Conservation (phyloP, 2,113 vertebrate genomes). For the Seriola aureovittata region DNA sequence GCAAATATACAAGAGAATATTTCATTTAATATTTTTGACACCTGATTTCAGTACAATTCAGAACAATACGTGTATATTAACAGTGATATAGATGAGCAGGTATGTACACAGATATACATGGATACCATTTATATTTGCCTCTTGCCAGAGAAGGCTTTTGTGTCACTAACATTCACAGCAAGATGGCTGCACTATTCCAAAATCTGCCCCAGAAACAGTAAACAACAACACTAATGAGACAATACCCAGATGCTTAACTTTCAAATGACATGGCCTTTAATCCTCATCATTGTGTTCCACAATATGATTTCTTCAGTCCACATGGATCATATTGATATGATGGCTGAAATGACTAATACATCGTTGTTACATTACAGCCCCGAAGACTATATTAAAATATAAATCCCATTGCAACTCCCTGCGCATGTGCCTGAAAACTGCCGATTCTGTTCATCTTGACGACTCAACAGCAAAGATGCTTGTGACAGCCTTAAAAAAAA, state of each 20-base stretch:
- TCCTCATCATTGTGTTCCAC: slow-evolving; percentile 36
- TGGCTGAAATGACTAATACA: not conserved
- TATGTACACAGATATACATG: not conserved
- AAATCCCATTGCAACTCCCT: slow-evolving; percentile 4
- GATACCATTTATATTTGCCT: slow-evolving; percentile 8
- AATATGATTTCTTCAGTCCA: slow-evolving; percentile 33
- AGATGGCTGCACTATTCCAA: slow-evolving; percentile 47
- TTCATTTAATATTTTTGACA: slow-evolving; percentile 13
- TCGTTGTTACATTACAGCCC: slow-evolving; percentile 11
- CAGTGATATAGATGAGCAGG: slow-evolving; percentile 13
- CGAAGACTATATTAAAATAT: slow-evolving; percentile 30
- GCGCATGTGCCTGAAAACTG: not conserved
- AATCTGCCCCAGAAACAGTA: slow-evolving; percentile 44
- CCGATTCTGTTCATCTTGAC: not conserved
- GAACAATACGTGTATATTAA: not conserved
- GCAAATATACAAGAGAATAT: slow-evolving; percentile 17
- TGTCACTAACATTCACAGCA: slow-evolving; percentile 35
- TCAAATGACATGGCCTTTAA: slow-evolving; percentile 24
- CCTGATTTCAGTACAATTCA: slow-evolving; percentile 25
- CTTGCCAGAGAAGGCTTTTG: not conserved
- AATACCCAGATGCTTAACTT: slow-evolving; percentile 38
- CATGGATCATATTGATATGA: slow-evolving; percentile 30
- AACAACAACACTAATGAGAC: slow-evolving; percentile 60
- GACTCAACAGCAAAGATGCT: slow-evolving; percentile 9
- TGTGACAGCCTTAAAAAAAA: slow-evolving; percentile 12